Conservation (phyloP, 2,888 invertebrate species). For the Sialis lutaria region DNA sequence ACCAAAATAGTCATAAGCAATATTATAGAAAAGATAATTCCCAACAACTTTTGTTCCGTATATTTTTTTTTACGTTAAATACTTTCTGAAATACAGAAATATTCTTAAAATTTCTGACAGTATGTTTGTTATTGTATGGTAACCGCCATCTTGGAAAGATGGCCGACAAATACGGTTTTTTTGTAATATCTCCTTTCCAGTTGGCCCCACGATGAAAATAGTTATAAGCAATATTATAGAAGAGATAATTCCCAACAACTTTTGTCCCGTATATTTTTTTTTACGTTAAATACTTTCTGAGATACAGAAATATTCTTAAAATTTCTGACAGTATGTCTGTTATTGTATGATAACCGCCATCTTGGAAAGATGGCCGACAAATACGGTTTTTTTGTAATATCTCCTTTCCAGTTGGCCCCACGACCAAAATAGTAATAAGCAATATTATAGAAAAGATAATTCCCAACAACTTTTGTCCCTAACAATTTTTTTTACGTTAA, state of each 20-base stretch:
- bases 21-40: background rate
- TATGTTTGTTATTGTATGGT: background rate
- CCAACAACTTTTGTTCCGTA: background rate
- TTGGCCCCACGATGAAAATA: too few species aligned
- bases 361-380: background rate
- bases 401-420: too few species aligned
- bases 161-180: background rate
- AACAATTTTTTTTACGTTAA: background rate
- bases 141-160: slow-evolving; percentile 33
- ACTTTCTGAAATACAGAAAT: background rate
- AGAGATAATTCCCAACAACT: background rate
- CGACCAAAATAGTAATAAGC: too few species aligned
- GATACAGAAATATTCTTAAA: background rate
- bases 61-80: too few species aligned
- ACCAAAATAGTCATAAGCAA: too few species aligned
- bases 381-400: background rate
- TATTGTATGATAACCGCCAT: slow-evolving; percentile 34
- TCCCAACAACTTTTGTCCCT: background rate
- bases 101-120: background rate
- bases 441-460: background rate
- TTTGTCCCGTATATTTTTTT: background rate
- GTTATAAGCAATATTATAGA: too few species aligned
- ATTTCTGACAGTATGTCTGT: background rate
- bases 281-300: background rate
- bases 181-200: too few species aligned